A percentile compares a stretch with the other conserved stretches of the same genome.
Conservation (phyloP, 2,797 vertebrate genomes). For the Darevskia mixta region DNA sequence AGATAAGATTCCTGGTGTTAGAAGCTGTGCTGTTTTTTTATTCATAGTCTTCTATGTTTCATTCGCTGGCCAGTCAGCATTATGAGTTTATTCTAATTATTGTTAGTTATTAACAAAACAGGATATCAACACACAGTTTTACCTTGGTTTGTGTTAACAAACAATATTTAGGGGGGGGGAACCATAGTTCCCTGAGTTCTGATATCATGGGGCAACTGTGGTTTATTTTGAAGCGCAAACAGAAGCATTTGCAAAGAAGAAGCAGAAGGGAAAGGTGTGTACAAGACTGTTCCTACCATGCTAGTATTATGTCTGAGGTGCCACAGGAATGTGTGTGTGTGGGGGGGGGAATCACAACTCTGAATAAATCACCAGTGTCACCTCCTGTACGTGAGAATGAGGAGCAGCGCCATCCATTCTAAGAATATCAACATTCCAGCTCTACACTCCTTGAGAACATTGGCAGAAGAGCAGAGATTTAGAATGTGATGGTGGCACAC, state of each 20-base stretch:
- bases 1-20: neutral
- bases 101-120: neutral
- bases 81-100: neutral
- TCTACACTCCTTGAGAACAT: neutral
- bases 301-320: neutral
- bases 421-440: neutral
- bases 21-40: no score
- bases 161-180: neutral
- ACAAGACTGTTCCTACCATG: neutral
- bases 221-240: neutral
- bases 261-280: neutral
- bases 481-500: neutral
- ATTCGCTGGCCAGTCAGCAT: neutral
- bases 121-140: neutral
- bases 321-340: neutral
- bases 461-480: neutral
- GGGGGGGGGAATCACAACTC: neutral
- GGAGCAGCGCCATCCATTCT: neutral
- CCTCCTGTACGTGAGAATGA: neutral
- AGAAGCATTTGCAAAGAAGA: neutral
- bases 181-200: neutral
- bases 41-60: neutral
- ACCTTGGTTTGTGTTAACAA: neutral
- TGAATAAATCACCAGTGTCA: neutral
- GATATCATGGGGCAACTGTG: neutral